phyloP scores from a whole-genome alignment of 1,140 invertebrate genomes.

The Planococcus citri region DNA sequence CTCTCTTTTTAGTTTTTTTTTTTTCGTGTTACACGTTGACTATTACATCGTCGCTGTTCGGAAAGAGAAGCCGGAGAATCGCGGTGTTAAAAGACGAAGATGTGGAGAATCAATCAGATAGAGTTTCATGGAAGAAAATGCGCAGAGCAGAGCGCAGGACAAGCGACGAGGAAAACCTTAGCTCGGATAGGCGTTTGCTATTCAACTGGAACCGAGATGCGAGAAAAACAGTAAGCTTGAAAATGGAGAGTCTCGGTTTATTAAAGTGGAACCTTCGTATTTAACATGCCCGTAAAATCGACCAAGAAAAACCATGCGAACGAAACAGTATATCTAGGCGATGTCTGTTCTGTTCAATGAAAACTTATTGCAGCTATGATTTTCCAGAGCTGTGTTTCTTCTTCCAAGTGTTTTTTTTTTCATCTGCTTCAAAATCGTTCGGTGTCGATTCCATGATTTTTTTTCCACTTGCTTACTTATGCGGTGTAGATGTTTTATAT shows the following conservation, averaged over 20 bases:
- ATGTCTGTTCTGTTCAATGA: too few species aligned
- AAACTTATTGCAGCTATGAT: neutral
- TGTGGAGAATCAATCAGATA: slow-evolving; percentile 17
- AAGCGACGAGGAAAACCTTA: neutral
- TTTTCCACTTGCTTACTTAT: too few species aligned
- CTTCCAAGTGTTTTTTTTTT: neutral
- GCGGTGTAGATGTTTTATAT: too few species aligned
- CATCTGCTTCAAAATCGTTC: too few species aligned
- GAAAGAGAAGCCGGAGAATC: too few species aligned
- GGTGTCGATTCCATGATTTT: neutral
- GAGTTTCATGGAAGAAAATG: slow-evolving; percentile 4
- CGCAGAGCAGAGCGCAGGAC: neutral
- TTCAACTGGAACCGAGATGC: slow-evolving; percentile 10
- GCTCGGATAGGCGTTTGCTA: slow-evolving; percentile 9
- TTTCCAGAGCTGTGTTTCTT: neutral
- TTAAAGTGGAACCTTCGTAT: slow-evolving; percentile 17
- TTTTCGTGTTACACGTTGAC: neutral
- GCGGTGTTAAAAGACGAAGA: neutral
- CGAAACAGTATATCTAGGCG: too few species aligned
- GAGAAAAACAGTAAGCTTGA: slow-evolving; percentile 16
- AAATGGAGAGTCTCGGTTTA: slow-evolving; percentile 18
- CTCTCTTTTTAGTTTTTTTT: neutral
- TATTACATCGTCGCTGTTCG: too few species aligned
- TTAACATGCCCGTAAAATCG: neutral
- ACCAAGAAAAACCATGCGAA: neutral